phyloP scores from a whole-genome alignment of 2,888 invertebrate species.

The Mimas tiliae region DNA sequence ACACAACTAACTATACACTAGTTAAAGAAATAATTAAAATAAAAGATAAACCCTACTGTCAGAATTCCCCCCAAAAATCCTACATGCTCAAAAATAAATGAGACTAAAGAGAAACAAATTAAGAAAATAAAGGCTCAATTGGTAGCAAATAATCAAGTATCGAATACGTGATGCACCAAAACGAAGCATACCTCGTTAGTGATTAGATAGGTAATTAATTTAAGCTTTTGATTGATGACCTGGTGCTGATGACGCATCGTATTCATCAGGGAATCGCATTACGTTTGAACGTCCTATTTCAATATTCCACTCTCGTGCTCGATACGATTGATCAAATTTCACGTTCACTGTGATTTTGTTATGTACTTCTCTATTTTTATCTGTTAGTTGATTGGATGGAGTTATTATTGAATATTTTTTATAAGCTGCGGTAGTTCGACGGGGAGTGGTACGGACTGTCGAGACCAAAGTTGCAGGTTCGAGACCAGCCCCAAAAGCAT shows the following conservation, averaged over 20 bases:
- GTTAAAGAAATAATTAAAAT: no score
- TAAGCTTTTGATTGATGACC: slow-evolving; percentile 59
- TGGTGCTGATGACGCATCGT: slow-evolving; percentile 48
- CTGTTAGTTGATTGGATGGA: slow-evolving; percentile 1
- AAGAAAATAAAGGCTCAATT: background rate
- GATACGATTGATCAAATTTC: slow-evolving; percentile 14
- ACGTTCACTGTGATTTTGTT: slow-evolving; percentile 4
- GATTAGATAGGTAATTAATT: slow-evolving; percentile 67
- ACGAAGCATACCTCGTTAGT: slow-evolving; percentile 47
- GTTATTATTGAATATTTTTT: slow-evolving; percentile 13
- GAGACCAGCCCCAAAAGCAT: no score
- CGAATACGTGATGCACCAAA: slow-evolving; percentile 38
- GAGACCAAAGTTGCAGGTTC: no score
- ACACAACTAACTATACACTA: no score
- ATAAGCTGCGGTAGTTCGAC: no score
- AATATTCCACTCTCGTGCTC: slow-evolving; percentile 29
- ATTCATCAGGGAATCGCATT: slow-evolving; percentile 56
- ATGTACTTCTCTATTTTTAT: background rate
- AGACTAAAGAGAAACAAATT: no score
- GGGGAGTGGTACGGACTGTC: no score
- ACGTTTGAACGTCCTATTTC: slow-evolving; percentile 40
- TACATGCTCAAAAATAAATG: no score
- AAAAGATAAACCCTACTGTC: no score
- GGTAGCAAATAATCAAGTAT: background rate
- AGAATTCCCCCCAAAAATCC: no score